phyloP scores from a whole-genome alignment of 2,113 vertebrate species.

The Lepus europaeus region DNA sequence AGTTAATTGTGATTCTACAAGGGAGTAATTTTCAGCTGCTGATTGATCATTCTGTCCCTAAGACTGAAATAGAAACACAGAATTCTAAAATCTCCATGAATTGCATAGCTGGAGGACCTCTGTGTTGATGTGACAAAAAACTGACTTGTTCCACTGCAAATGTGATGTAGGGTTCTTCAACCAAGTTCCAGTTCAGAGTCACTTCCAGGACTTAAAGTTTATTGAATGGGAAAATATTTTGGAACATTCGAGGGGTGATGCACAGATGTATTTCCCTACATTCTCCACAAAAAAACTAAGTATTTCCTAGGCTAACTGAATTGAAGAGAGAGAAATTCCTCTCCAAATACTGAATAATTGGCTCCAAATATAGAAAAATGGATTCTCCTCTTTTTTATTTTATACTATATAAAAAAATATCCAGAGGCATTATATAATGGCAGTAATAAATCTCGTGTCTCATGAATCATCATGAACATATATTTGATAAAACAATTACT shows the following conservation, averaged over 20 bases:
- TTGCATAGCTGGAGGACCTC: background rate
- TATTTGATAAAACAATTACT: constrained; percentile 63
- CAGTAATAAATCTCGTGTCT: background rate
- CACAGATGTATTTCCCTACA: background rate
- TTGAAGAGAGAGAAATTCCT: background rate
- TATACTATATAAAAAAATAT: background rate
- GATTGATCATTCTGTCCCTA: background rate
- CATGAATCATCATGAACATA: constrained; percentile 29
- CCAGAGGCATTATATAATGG: background rate
- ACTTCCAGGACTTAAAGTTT: background rate
- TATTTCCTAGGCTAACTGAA: background rate
- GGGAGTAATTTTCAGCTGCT: background rate
- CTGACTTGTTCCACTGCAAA: background rate
- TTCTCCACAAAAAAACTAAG: background rate
- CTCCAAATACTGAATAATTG: background rate
- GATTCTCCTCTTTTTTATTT: background rate
- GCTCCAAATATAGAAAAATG: background rate
- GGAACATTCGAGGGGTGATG: background rate
- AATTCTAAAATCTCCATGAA: background rate
- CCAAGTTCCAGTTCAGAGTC: background rate
- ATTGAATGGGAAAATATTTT: background rate
- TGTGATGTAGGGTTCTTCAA: background rate
- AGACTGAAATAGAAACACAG: background rate
- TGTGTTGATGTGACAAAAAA: background rate
- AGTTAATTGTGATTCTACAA: background rate